Evolutionary conservation across 2,888 invertebrate species (phyloP).

Genomic region (Iphiclides podalirius): DNA sequence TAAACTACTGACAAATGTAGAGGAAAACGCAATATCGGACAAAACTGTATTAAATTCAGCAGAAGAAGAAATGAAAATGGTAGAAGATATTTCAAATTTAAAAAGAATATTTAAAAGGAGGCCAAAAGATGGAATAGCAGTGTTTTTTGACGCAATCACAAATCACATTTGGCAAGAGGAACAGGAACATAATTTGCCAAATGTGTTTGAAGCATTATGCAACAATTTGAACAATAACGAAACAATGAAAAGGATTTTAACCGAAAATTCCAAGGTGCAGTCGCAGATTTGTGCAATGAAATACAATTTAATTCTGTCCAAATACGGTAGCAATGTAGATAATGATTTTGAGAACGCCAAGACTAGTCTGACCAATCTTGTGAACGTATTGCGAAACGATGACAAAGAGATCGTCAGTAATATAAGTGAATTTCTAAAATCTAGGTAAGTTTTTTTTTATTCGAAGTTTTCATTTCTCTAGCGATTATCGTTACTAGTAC

Average conservation of each 20-base stretch:
- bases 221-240: constrained; percentile 44
- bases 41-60: constrained; percentile 29
- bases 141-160: constrained; percentile 64
- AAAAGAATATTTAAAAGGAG: constrained; percentile 55
- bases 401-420: constrained; percentile 36
- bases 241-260: constrained; percentile 46
- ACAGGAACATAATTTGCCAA: neutral
- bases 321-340: constrained; percentile 37
- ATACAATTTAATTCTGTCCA: constrained; percentile 48
- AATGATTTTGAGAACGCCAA: constrained; percentile 43
- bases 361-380: constrained; percentile 45
- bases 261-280: constrained; percentile 47
- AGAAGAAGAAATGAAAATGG: constrained; percentile 39
- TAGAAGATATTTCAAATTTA: constrained; percentile 43
- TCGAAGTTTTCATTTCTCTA: too few species aligned
- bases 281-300: constrained; percentile 56
- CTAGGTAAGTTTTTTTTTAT: constrained; percentile 42
- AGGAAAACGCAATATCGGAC: constrained; percentile 33
- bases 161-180: constrained; percentile 42
- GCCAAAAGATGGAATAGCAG: constrained; percentile 49
- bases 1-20: constrained; percentile 45
- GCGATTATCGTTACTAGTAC: too few species aligned
- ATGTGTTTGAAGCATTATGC: constrained; percentile 43
- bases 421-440: constrained; percentile 46
- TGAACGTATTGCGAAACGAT: constrained; percentile 38